These are phyloP conservation scores for Aldabrachelys gigantea DNA, from an alignment of 2,113 vertebrate species.

Conservation along the genomic window DNA sequence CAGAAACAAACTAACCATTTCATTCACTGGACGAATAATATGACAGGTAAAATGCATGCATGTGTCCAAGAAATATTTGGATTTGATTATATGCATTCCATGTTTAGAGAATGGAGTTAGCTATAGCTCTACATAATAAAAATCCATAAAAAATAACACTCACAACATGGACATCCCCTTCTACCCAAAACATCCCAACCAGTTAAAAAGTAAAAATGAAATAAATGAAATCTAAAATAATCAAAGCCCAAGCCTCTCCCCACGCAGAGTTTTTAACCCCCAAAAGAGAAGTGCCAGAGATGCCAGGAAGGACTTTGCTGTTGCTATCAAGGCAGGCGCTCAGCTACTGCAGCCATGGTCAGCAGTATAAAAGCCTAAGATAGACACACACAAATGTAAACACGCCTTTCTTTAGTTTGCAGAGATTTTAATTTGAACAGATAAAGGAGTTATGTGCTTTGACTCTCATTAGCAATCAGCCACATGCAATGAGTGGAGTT, in stretches of 20 bases:
- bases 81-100: neutral
- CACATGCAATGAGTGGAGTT: fast-evolving
- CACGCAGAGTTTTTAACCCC: no score
- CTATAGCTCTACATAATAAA: neutral
- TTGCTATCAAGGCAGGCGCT: neutral
- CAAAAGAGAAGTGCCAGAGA: neutral
- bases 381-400: neutral
- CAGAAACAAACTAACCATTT: neutral
- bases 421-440: neutral
- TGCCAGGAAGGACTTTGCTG: neutral
- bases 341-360: fast-evolving
- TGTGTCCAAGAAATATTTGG: fast-evolving
- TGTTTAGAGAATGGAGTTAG: neutral
- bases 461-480: neutral
- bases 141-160: neutral
- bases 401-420: neutral
- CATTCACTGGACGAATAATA: neutral
- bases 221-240: neutral
- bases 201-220: neutral
- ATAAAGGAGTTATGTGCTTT: neutral
- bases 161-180: neutral
- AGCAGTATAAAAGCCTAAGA: neutral
- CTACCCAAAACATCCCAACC: neutral
- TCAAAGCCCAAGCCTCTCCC: neutral
- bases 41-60: fast-evolving